phyloP scores from a whole-genome alignment of 2,888 invertebrate genomes.

The Habroteleia sp. region DNA sequence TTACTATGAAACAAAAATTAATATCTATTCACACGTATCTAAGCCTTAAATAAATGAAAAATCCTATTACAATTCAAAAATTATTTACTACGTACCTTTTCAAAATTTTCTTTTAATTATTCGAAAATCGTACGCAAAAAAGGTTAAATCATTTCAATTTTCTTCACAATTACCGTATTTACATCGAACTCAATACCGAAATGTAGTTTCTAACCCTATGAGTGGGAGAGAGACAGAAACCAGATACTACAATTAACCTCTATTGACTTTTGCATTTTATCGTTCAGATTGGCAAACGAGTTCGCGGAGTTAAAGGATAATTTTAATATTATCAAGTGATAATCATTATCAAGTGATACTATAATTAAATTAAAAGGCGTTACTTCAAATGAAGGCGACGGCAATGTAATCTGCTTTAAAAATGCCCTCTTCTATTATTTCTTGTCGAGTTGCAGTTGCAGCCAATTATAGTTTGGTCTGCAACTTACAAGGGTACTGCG shows the following conservation, averaged over 20 bases:
- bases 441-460: slow-evolving; percentile 48
- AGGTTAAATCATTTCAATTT: no score
- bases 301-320: background rate
- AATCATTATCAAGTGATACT: slow-evolving; percentile 12
- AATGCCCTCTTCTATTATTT: slow-evolving; percentile 34
- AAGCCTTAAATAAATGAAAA: no score
- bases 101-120: no score
- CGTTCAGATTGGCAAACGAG: background rate
- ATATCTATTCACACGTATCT: no score
- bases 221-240: no score
- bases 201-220: background rate
- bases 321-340: no score
- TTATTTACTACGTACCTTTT: no score
- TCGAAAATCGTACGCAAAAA: no score
- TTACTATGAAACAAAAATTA: no score
- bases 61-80: no score
- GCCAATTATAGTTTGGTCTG: slow-evolving; percentile 50
- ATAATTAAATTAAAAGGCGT: background rate
- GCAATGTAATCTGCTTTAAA: slow-evolving; percentile 23
- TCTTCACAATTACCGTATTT: slow-evolving; percentile 18
- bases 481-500: slow-evolving; percentile 55
- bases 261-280: slow-evolving; percentile 2
- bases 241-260: no score
- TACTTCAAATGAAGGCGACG: slow-evolving; percentile 1
- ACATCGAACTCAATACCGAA: slow-evolving; percentile 1